Evolutionary conservation across 2,888 invertebrate species (phyloP).

Genomic region (Phyllotreta striolata): DNA sequence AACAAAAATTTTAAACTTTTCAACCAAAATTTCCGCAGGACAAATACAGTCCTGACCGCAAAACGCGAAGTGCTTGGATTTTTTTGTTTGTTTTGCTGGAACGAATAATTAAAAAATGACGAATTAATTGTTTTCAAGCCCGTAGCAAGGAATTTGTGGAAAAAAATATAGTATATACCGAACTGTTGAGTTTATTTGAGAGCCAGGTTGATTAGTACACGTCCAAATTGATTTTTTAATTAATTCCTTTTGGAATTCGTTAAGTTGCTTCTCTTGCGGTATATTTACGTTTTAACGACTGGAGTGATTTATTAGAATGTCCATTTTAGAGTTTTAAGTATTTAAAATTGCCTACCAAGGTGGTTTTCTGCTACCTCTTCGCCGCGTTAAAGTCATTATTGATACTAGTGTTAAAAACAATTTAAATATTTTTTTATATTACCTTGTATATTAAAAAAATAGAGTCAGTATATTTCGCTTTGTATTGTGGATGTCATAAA

Average conservation of each 20-base stretch:
- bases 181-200: conserved; percentile 11
- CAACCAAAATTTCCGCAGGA: too few relatives aligned
- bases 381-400: too few relatives aligned
- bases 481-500: too few relatives aligned
- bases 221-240: conserved; percentile 17
- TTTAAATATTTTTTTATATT: too few relatives aligned
- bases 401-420: too few relatives aligned
- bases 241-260: conserved; percentile 6
- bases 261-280: conserved; percentile 12
- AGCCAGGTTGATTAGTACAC: conserved; percentile 16
- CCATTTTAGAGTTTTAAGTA: not conserved
- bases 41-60: too few relatives aligned
- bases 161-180: conserved; percentile 1
- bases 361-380: too few relatives aligned
- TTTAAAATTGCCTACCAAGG: too few relatives aligned
- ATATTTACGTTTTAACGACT: not conserved
- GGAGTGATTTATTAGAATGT: conserved; percentile 7
- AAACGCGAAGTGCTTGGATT: conserved; percentile 3
- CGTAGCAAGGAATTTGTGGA: conserved; percentile 12
- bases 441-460: too few relatives aligned
- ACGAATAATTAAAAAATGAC: conserved; percentile 20
- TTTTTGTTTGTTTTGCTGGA: conserved; percentile 13
- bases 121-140: conserved; percentile 12
- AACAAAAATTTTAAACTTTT: too few relatives aligned
- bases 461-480: too few relatives aligned